A percentile compares a stretch with the other conserved stretches of the same genome.
Evolutionary conservation across 1,140 invertebrate genomes (phyloP).

Genomic region (Capitella teleta): DNA sequence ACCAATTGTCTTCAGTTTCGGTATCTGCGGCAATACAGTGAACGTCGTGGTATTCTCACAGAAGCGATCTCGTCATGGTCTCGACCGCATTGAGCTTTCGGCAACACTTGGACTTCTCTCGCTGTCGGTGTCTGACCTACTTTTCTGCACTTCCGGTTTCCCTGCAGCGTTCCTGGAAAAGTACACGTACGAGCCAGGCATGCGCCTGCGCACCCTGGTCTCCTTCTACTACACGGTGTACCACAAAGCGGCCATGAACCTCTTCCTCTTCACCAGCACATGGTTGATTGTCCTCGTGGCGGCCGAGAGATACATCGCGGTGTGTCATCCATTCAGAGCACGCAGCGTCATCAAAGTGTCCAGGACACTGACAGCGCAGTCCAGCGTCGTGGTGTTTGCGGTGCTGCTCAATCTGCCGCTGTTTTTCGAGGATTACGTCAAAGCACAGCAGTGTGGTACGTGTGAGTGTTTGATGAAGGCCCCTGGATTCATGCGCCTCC

Average conservation of each 20-base stretch:
- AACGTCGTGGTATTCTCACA: constrained; percentile 2
- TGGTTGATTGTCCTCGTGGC: constrained; percentile 10
- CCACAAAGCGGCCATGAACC: constrained; percentile 5
- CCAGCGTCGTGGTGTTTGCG: background rate
- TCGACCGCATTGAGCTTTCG: constrained; percentile 2
- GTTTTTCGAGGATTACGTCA: constrained; percentile 1
- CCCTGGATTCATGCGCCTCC: background rate
- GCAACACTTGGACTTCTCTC: constrained; percentile 3
- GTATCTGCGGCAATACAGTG: background rate
- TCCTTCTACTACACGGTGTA: constrained; percentile 8
- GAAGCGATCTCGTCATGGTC: background rate
- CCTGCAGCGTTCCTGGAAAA: background rate
- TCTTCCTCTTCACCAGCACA: constrained; percentile 11
- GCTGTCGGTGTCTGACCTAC: constrained; percentile 8
- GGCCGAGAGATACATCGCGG: constrained; percentile 10
- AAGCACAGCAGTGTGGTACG: background rate
- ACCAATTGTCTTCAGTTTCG: background rate
- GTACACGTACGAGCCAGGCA: background rate
- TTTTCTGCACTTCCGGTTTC: constrained; percentile 7
- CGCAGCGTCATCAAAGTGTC: background rate
- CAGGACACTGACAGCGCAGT: background rate
- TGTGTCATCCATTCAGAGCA: constrained; percentile 11
- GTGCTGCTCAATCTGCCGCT: constrained; percentile 8
- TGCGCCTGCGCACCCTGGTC: background rate
- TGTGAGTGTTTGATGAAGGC: constrained; percentile 3